A percentile compares a stretch with the other conserved stretches of the same genome.
Evolutionary conservation across 2,797 vertebrate species (phyloP).

Genomic region (Chaunax sp.): DNA sequence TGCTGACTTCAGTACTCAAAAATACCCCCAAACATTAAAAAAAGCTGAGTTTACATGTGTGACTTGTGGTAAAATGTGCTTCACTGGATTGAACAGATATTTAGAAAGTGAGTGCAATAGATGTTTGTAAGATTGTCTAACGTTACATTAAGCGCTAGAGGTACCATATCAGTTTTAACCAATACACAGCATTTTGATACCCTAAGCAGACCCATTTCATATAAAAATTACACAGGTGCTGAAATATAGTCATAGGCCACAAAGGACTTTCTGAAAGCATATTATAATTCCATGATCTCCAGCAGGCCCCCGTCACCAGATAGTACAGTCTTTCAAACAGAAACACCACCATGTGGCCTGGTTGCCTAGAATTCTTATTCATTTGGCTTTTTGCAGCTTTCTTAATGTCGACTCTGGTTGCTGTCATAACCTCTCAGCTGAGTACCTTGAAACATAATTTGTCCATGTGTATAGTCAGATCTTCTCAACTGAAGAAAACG

Average conservation of each 20-base stretch:
- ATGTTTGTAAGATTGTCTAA: constrained; percentile 28
- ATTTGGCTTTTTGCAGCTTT: constrained; percentile 26
- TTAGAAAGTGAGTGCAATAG: too few relatives aligned
- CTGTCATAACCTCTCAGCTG: constrained; percentile 3
- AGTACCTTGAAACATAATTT: background rate
- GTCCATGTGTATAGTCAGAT: too few relatives aligned
- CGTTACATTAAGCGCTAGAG: background rate
- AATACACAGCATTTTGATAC: constrained; percentile 1
- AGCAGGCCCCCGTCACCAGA: constrained; percentile 1
- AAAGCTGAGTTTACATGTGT: constrained; percentile 17
- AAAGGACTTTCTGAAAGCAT: background rate
- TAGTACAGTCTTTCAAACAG: background rate
- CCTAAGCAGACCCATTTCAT: background rate
- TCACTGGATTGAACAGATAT: constrained; percentile 13
- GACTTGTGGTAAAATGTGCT: constrained; percentile 15
- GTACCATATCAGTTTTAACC: constrained; percentile 3
- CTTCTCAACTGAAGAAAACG: constrained; percentile 1
- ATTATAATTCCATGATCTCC: background rate
- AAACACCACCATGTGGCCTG: background rate
- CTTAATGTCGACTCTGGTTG: constrained; percentile 11
- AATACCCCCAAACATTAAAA: background rate
- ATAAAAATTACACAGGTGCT: background rate
- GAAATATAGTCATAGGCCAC: background rate
- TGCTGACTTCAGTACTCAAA: constrained; percentile 4
- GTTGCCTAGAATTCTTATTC: background rate